Percentiles rank a stretch among this genome's conserved stretches.
Conservation (phyloP, 2,888 invertebrate genomes). For the Sminthurinus aureus region DNA sequence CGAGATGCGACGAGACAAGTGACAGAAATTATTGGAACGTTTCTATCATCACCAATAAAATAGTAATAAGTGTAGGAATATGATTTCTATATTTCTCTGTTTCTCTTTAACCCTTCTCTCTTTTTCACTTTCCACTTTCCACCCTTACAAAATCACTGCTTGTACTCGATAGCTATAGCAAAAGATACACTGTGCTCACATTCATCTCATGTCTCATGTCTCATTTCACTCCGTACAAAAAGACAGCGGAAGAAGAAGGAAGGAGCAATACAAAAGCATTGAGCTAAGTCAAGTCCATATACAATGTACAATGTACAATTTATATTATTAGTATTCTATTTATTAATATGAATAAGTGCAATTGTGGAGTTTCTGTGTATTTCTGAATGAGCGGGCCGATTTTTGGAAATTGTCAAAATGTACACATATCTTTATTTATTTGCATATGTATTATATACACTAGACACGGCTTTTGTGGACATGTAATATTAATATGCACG, state of each 20-base stretch:
- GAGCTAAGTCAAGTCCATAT: too few species aligned
- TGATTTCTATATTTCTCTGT: slow-evolving; percentile 26
- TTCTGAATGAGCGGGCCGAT: too few species aligned
- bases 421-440: background rate
- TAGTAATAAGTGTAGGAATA: slow-evolving; percentile 25
- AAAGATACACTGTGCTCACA: too few species aligned
- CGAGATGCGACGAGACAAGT: slow-evolving; percentile 43
- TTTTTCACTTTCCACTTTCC: background rate
- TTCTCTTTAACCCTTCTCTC: slow-evolving; percentile 1
- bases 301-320: too few species aligned
- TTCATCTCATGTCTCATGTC: background rate
- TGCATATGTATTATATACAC: background rate
- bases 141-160: background rate
- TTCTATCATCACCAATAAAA: slow-evolving; percentile 52
- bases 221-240: too few species aligned
- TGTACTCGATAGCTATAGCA: too few species aligned
- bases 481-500: background rate
- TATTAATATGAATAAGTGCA: too few species aligned
- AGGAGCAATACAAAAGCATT: too few species aligned
- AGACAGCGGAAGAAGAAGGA: too few species aligned
- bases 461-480: background rate
- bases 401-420: too few species aligned
- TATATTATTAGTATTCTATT: too few species aligned
- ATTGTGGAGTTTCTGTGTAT: too few species aligned
- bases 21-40: slow-evolving; percentile 56